Conservation (phyloP, 2,888 invertebrate species). For the Folsomia manolachei region DNA sequence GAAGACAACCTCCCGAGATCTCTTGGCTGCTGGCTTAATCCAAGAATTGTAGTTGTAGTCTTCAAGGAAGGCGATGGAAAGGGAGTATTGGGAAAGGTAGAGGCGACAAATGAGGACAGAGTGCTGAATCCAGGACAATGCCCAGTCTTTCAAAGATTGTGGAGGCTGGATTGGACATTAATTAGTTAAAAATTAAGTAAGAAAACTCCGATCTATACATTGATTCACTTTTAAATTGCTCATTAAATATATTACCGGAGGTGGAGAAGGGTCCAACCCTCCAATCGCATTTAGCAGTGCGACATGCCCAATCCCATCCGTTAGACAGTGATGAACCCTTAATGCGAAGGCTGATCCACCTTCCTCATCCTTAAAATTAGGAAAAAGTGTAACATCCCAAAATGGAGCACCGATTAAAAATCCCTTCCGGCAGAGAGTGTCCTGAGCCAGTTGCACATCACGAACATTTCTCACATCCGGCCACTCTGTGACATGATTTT, state of each 20-base stretch:
- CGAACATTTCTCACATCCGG: not conserved
- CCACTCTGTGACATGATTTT: not conserved
- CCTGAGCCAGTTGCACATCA: not conserved
- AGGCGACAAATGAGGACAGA: not conserved
- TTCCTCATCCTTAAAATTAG: not conserved
- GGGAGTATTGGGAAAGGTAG: not conserved
- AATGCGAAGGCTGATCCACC: not conserved
- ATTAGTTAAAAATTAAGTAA: too few relatives aligned
- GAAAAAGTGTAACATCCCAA: not conserved
- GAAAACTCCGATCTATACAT: too few relatives aligned
- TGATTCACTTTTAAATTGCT: not conserved
- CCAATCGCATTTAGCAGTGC: not conserved
- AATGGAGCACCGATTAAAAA: not conserved
- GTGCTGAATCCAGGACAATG: not conserved
- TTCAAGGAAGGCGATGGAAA: not conserved
- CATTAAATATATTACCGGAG: not conserved
- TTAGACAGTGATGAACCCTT: not conserved
- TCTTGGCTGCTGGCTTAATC: not conserved
- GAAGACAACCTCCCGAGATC: not conserved
- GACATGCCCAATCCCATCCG: not conserved
- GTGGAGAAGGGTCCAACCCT: not conserved
- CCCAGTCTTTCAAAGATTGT: not conserved
- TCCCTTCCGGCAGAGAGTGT: not conserved
- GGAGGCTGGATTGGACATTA: too few relatives aligned
- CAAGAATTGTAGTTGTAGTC: not conserved